Conservation (phyloP, 2,888 invertebrate genomes). For the Sphinx pinastri region DNA sequence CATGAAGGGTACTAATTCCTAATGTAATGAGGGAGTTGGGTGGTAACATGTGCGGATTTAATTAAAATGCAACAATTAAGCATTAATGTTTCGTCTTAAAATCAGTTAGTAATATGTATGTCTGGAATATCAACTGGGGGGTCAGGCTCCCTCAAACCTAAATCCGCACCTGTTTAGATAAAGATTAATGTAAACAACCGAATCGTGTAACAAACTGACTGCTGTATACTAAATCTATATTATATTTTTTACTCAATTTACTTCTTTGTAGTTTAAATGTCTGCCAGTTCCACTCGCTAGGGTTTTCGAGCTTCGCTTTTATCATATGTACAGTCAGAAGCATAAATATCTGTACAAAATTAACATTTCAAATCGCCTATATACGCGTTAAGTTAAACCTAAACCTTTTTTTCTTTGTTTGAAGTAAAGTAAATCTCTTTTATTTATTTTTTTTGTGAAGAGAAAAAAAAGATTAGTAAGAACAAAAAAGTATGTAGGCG, state of each 20-base stretch:
- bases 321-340: not conserved
- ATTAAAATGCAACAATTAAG: too few relatives aligned
- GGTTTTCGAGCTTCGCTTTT: constrained; percentile 64
- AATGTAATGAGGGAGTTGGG: not conserved
- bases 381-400: too few relatives aligned
- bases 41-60: not conserved
- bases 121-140: not conserved
- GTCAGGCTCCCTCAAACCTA: not conserved
- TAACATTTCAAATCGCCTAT: too few relatives aligned
- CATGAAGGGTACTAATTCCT: constrained; percentile 6
- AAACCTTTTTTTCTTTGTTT: too few relatives aligned
- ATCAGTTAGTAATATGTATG: too few relatives aligned
- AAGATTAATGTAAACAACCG: constrained; percentile 8
- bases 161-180: not conserved
- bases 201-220: constrained; percentile 17
- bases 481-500: too few relatives aligned
- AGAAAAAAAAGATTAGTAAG: too few relatives aligned
- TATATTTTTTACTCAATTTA: constrained; percentile 43
- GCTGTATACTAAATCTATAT: constrained; percentile 20
- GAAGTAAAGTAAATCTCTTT: too few relatives aligned
- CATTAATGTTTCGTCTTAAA: too few relatives aligned
- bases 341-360: too few relatives aligned
- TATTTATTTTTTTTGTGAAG: too few relatives aligned
- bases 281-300: constrained; percentile 51
- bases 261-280: constrained; percentile 39